Conservation (phyloP, 2,888 invertebrate genomes). For the Theristus sp. region DNA sequence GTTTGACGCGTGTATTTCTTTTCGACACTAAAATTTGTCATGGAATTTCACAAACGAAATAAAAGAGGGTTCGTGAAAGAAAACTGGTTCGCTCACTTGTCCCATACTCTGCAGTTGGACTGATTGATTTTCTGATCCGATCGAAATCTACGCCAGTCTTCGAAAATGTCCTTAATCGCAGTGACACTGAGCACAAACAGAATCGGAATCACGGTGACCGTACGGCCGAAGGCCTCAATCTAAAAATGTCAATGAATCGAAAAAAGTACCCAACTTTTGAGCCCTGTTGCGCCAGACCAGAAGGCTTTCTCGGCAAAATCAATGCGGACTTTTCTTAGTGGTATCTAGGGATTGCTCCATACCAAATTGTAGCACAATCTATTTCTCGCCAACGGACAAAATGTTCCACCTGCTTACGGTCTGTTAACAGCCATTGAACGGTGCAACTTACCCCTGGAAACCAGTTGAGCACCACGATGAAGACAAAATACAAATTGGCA, state of each 20-base stretch:
- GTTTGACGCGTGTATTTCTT: neutral
- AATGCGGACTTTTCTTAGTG: too few relatives aligned
- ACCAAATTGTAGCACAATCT: neutral
- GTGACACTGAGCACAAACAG: slow-evolving; percentile 80
- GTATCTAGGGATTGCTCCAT: neutral
- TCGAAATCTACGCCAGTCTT: slow-evolving; percentile 66
- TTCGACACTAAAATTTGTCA: neutral
- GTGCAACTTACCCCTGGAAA: slow-evolving; percentile 58
- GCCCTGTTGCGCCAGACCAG: too few relatives aligned
- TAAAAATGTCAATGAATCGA: too few relatives aligned
- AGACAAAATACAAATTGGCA: slow-evolving; percentile 90
- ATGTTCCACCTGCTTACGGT: too few relatives aligned
- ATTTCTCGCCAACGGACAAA: too few relatives aligned
- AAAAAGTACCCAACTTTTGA: too few relatives aligned
- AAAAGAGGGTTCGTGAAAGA: neutral
- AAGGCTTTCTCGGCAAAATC: too few relatives aligned
- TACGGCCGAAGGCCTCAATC: slow-evolving; percentile 16
- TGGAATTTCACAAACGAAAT: too few relatives aligned
- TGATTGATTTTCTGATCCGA: slow-evolving; percentile 87
- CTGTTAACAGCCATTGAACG: too few relatives aligned
- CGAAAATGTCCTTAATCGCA: slow-evolving; percentile 90
- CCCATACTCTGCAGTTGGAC: slow-evolving; percentile 63
- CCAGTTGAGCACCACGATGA: slow-evolving; percentile 87
- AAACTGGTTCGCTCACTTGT: slow-evolving; percentile 8
- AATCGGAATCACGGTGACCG: slow-evolving; percentile 54